These are phyloP conservation scores for Lithophane ornitopus DNA, from an alignment of 2,888 invertebrate genomes.

Conservation along the genomic window DNA sequence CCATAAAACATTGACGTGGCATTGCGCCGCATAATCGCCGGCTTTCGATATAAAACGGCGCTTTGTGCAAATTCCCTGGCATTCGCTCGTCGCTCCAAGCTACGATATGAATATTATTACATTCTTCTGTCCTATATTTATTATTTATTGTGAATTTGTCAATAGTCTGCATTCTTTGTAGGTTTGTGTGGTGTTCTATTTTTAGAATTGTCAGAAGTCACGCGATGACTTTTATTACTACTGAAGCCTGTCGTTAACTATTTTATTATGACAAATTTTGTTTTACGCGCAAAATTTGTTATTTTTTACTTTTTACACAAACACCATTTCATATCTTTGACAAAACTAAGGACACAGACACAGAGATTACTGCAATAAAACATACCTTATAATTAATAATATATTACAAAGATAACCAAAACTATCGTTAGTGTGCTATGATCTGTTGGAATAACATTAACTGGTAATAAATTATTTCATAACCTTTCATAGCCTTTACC, in stretches of 20 bases:
- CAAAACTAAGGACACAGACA: neutral
- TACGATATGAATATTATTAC: conserved; percentile 66
- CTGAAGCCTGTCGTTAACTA: neutral
- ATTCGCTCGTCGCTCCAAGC: conserved; percentile 51
- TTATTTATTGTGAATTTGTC: conserved; percentile 52
- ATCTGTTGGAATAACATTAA: neutral
- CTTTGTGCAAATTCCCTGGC: conserved; percentile 50
- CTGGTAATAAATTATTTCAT: neutral
- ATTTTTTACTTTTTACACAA: no score
- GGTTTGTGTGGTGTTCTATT: conserved; percentile 18
- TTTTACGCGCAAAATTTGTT: no score
- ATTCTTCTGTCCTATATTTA: conserved; percentile 55
- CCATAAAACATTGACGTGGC: conserved; percentile 51
- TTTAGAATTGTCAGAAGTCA: conserved; percentile 21
- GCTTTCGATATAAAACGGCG: conserved; percentile 57
- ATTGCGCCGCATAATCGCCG: conserved; percentile 54
- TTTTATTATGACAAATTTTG: neutral
- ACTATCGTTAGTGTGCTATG: neutral
- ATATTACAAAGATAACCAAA: neutral
- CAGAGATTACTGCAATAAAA: neutral
- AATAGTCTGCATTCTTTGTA: conserved; percentile 31
- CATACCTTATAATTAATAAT: neutral
- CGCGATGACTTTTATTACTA: conserved; percentile 2
- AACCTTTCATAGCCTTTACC: neutral
- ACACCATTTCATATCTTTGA: neutral